Evolutionary conservation across 1,140 invertebrate genomes (phyloP).

Genomic region (Sycophila sp.): DNA sequence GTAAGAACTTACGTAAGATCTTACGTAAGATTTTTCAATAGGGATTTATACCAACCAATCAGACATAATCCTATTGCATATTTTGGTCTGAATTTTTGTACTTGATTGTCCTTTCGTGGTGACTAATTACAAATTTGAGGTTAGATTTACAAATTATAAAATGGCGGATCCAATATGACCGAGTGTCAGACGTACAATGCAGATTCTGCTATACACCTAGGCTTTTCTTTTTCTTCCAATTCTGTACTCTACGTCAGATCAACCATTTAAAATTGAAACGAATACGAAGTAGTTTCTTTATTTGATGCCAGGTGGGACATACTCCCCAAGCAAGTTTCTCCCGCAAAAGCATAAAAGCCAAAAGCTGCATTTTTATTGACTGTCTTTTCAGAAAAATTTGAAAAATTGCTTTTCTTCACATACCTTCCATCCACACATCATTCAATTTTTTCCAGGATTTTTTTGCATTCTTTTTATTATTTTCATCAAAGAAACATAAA

Average conservation of each 20-base stretch:
- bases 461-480: neutral
- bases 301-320: neutral
- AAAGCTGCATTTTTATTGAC: neutral
- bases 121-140: too few relatives aligned
- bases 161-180: too few relatives aligned
- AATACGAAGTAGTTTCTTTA: neutral
- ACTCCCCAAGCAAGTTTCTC: neutral
- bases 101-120: too few relatives aligned
- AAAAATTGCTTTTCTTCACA: neutral
- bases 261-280: neutral
- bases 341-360: neutral
- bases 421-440: neutral
- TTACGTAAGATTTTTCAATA: too few relatives aligned
- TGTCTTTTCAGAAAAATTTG: neutral
- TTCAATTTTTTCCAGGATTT: neutral
- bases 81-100: too few relatives aligned
- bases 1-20: too few relatives aligned
- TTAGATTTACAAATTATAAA: too few relatives aligned
- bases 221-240: neutral
- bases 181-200: too few relatives aligned
- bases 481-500: neutral
- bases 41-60: too few relatives aligned
- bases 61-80: too few relatives aligned
- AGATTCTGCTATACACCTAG: too few relatives aligned
- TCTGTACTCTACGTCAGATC: neutral